Base-by-base conservation (phyloP, 2,113 vertebrate species). In the Pithys albifrons region DNA sequence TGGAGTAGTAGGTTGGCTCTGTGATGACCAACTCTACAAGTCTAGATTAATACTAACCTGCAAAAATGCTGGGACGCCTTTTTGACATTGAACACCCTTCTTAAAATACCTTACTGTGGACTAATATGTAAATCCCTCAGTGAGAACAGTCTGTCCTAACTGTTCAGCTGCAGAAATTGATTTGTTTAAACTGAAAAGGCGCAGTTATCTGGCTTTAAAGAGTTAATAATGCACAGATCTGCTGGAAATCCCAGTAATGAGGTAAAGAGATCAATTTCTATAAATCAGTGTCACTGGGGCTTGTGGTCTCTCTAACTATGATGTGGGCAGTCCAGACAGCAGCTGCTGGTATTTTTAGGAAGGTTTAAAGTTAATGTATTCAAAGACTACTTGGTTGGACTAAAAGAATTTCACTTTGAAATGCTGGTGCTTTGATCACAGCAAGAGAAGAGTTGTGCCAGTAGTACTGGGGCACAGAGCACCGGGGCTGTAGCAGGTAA, bases 381-480 rank as follows among this genome's bases (percentile, higher is more conserved):
- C 90, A 75, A 86, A 92, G 80, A 65, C 2, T 3, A 20, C 52
- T 92, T 65, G 45, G 45, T 75, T 70, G 92, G 90, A 77, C 72
- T 64, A 11, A 77, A 89, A 88, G 45, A 84, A 37, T 61, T 81
- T 74, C 33, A 2, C 59, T 89, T 86, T 92, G 88, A 91, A 88
- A 75, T 31, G 28, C 22, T 6, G 8, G 52, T 1, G 14, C 93
- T 94, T 96, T 96, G 95, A 91, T 94, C 82, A 45, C 61, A 84
- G 88, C 57, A n/a, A 37, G 54, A 31, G 70, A 16, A 17, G 87
- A 25, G 35, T 13, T 0, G 0, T 0, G 6, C 66, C 86, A 57
- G 76, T 1, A 0, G 43, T 51, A 28, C 18, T 1, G 0, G 29
- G 1, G 8, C 9, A 6, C 0, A 0, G 49, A 70, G 65, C 27